These are phyloP conservation scores for Temnothorax ravouxi DNA, from an alignment of 2,888 invertebrate species.

Conservation along the genomic window DNA sequence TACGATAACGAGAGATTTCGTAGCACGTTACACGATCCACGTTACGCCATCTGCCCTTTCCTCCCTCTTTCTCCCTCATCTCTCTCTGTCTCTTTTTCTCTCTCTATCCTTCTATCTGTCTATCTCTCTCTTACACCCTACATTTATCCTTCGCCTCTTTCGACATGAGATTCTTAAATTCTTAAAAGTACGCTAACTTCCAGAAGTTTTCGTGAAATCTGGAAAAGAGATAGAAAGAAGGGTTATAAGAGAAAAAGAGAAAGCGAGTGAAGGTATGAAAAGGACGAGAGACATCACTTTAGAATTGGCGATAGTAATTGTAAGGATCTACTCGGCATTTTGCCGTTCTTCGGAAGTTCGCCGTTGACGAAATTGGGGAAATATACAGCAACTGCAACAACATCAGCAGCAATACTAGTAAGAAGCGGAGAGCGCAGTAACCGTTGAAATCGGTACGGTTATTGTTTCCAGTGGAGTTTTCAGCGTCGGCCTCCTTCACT, in stretches of 20 bases:
- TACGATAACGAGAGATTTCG: conserved; percentile 66
- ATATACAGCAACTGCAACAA: conserved; percentile 54
- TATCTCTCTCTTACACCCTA: conserved; percentile 32
- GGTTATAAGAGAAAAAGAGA: background rate
- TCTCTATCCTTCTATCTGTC: conserved; percentile 37
- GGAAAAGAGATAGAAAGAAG: background rate
- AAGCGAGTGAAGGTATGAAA: background rate
- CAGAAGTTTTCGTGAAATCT: conserved; percentile 49
- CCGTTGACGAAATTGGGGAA: conserved; percentile 57
- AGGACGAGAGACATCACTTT: background rate
- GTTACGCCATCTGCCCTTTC: conserved; percentile 39
- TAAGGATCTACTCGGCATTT: conserved; percentile 40
- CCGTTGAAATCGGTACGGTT: conserved; percentile 56
- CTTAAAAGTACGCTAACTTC: conserved; percentile 42
- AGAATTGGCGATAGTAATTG: conserved; percentile 53
- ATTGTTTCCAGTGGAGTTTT: conserved; percentile 56
- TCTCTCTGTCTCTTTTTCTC: conserved; percentile 21
- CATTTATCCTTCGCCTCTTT: conserved; percentile 26
- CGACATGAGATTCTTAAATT: conserved; percentile 47
- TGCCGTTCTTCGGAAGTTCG: conserved; percentile 40
- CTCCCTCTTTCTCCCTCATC: too few species aligned
- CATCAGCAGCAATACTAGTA: conserved; percentile 49
- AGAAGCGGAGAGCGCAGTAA: conserved; percentile 50
- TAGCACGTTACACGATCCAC: conserved; percentile 66
- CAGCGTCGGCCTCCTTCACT: conserved; percentile 11